These are phyloP conservation scores for Syritta pipiens DNA, from an alignment of 2,888 invertebrate species.

Conservation along the genomic window DNA sequence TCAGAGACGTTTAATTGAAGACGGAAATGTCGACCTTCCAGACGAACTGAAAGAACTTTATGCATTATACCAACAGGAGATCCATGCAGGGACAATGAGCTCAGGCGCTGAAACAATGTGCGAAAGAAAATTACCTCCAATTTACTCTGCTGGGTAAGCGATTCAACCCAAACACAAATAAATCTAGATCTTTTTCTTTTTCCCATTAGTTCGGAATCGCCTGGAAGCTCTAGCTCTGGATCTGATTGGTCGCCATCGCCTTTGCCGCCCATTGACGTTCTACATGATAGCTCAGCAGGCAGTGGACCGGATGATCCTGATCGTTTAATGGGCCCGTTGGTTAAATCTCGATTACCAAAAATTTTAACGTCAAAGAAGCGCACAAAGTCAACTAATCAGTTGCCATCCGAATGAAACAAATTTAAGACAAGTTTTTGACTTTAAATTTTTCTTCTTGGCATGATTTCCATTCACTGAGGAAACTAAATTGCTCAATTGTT, in stretches of 20 bases:
- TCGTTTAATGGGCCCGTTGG: constrained; percentile 78
- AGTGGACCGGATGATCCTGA: constrained; percentile 70
- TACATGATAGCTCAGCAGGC: constrained; percentile 45
- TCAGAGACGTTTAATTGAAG: constrained; percentile 91
- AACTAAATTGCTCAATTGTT: constrained; percentile 21
- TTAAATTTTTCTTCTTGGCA: not conserved
- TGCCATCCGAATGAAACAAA: constrained; percentile 62
- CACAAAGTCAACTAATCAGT: constrained; percentile 65
- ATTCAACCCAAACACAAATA: not conserved
- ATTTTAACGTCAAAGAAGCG: constrained; percentile 71
- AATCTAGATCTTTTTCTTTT: not conserved
- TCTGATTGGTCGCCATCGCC: constrained; percentile 79
- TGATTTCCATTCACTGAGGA: not conserved
- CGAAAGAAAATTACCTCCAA: constrained; percentile 78
- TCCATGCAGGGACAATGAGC: constrained; percentile 86
- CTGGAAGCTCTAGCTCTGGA: constrained; percentile 78
- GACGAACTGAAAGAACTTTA: constrained; percentile 89
- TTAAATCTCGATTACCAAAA: constrained; percentile 76
- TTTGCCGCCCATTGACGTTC: constrained; percentile 74
- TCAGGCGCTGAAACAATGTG: constrained; percentile 75
- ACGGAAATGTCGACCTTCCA: constrained; percentile 85
- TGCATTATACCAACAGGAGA: constrained; percentile 91
- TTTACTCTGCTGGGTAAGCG: constrained; percentile 78
- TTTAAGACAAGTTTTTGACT: constrained; percentile 15
- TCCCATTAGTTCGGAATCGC: constrained; percentile 76